Conservation (phyloP, 2,888 invertebrate species). For the Drosophila rubida region DNA sequence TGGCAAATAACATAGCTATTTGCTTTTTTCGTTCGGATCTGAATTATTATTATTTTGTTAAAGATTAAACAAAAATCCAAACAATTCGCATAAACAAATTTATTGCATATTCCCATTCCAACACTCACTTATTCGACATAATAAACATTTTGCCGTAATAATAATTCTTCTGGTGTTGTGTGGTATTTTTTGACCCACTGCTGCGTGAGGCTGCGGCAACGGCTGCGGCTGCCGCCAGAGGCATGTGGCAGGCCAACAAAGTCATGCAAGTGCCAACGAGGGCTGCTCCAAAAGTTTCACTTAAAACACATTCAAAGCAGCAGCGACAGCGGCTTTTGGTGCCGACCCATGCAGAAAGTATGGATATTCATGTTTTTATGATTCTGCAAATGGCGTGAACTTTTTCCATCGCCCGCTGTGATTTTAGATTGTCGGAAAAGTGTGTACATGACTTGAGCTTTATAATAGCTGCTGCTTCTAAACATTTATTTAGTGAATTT, state of each 20-base stretch:
- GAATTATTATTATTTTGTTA: conserved; percentile 29
- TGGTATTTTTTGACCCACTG: conserved; percentile 54
- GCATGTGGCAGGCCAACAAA: conserved; percentile 60
- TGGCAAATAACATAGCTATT: conserved; percentile 4
- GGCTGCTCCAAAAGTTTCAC: background rate
- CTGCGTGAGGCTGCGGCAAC: conserved; percentile 53
- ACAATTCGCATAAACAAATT: conserved; percentile 58
- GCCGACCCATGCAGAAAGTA: conserved; percentile 23
- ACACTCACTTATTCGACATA: conserved; percentile 42
- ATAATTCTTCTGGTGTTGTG: conserved; percentile 44
- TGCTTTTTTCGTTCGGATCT: conserved; percentile 8
- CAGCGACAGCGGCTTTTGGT: background rate
- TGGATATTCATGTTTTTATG: conserved; percentile 43
- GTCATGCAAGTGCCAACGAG: conserved; percentile 13
- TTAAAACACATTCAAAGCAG: background rate
- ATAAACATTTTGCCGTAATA: conserved; percentile 68
- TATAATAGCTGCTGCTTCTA: conserved; percentile 4
- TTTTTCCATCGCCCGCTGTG: conserved; percentile 68
- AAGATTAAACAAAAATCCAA: conserved; percentile 33
- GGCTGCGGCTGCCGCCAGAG: conserved; percentile 14
- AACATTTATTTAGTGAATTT: conserved; percentile 12
- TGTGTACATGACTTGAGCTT: conserved; percentile 37
- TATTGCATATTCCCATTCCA: conserved; percentile 41
- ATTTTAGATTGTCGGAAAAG: conserved; percentile 53
- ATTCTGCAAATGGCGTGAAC: conserved; percentile 77